Evolutionary conservation across 2,888 invertebrate genomes (phyloP).

Genomic region (Caenorhabditis zanzibari): DNA sequence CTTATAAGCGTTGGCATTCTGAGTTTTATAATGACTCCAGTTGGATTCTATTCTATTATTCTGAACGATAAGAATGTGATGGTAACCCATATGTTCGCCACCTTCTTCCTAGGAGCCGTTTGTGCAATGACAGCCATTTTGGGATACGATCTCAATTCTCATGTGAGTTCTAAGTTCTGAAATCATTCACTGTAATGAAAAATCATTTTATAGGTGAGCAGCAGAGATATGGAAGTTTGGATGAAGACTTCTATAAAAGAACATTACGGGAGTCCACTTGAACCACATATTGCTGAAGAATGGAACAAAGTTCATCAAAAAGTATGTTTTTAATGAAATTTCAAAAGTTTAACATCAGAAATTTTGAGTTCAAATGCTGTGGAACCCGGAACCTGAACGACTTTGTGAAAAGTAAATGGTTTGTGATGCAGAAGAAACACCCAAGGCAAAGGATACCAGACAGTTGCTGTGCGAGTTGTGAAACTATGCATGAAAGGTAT

Average conservation of each 20-base stretch:
- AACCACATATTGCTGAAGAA: constrained; percentile 26
- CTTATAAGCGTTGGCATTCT: constrained; percentile 57
- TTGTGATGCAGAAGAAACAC: constrained; percentile 37
- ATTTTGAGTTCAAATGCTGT: constrained; percentile 63
- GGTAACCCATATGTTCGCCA: constrained; percentile 52
- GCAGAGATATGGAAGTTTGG: constrained; percentile 35
- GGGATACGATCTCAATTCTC: constrained; percentile 51
- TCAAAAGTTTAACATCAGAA: not conserved
- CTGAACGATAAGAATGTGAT: constrained; percentile 57
- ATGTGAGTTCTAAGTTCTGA: constrained; percentile 34
- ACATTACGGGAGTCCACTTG: constrained; percentile 52
- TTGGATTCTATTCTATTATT: constrained; percentile 66
- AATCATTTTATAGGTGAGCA: constrained; percentile 11
- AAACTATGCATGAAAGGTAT: constrained; percentile 65
- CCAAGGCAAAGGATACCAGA: constrained; percentile 58
- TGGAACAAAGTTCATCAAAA: constrained; percentile 65
- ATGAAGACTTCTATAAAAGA: constrained; percentile 45
- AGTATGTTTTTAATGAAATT: constrained; percentile 1
- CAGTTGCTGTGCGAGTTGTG: constrained; percentile 67
- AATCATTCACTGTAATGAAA: not conserved
- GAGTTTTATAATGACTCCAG: constrained; percentile 61
- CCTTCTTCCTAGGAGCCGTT: constrained; percentile 38
- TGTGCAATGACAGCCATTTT: constrained; percentile 42
- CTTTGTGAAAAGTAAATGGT: constrained; percentile 63
- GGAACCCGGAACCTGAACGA: constrained; percentile 41